Evolutionary conservation across 2,113 vertebrate genomes (phyloP).

Genomic region (Hylia prasina): DNA sequence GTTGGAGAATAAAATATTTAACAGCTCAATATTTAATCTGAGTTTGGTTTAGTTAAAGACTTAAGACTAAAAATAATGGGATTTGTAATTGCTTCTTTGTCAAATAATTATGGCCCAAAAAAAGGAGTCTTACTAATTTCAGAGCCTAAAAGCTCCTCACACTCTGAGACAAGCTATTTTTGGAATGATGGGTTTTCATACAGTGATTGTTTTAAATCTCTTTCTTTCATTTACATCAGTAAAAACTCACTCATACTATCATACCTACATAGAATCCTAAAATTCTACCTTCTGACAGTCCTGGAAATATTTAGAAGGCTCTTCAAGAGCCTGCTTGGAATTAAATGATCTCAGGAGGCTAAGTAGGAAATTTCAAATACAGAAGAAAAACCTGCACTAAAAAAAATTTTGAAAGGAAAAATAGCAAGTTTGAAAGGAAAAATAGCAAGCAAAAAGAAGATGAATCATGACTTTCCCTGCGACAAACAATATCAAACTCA

Average conservation of each 20-base stretch:
- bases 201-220: not conserved
- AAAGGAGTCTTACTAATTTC: not conserved
- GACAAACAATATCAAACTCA: not conserved
- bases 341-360: not conserved
- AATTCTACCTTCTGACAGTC: not conserved
- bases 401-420: accelerated
- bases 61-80: not conserved
- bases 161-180: not conserved
- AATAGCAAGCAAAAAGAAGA: not conserved
- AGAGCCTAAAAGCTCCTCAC: not conserved
- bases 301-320: not conserved
- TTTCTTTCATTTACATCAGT: not conserved
- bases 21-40: not conserved
- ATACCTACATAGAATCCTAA: not conserved
- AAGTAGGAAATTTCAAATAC: not conserved
- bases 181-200: not conserved
- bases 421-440: not conserved
- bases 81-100: not conserved
- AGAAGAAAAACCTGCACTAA: not conserved
- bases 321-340: not conserved
- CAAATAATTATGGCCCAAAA: not conserved
- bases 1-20: not conserved
- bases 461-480: not conserved
- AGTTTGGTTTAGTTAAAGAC: not conserved
- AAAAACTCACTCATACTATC: not conserved